These are phyloP conservation scores for Cherax destructor DNA, from an alignment of 1,140 invertebrate genomes.

Conservation along the genomic window DNA sequence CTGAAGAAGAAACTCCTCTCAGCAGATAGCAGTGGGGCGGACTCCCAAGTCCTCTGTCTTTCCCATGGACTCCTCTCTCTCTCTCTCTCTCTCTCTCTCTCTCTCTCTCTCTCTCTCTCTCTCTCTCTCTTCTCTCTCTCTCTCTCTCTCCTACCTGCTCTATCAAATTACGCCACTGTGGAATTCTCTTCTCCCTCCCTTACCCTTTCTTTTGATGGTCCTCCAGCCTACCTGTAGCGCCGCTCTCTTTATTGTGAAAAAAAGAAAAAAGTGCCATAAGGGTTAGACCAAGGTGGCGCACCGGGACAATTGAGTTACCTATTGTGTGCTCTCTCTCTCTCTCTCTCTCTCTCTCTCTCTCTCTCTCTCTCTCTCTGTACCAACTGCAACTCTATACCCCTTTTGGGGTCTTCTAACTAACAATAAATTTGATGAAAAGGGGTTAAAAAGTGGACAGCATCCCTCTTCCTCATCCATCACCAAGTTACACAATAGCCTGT, in stretches of 20 bases:
- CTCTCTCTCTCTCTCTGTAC: slow-evolving; percentile 5
- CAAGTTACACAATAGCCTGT: slow-evolving; percentile 7
- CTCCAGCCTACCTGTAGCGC: slow-evolving; percentile 33
- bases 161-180: slow-evolving; percentile 58
- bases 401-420: slow-evolving; percentile 33
- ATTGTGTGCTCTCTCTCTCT: not conserved
- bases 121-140: slow-evolving; percentile 1
- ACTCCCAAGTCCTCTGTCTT: no score
- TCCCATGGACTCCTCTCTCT: not conserved
- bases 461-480: slow-evolving; percentile 40
- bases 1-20: no score
- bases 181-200: slow-evolving; percentile 9
- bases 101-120: not conserved
- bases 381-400: not conserved
- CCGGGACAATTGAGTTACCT: slow-evolving; percentile 21
- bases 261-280: not conserved
- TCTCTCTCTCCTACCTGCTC: slow-evolving; percentile 39
- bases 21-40: no score
- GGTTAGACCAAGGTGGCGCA: slow-evolving; percentile 12
- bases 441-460: slow-evolving; percentile 4
- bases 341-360: slow-evolving; percentile 11
- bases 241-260: slow-evolving; percentile 1
- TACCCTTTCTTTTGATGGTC: not conserved
- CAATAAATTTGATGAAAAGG: slow-evolving; percentile 46
- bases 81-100: not conserved